These are phyloP conservation scores for Gallinago paraguaiae DNA, from an alignment of 2,113 vertebrate species.

Conservation along the genomic window DNA sequence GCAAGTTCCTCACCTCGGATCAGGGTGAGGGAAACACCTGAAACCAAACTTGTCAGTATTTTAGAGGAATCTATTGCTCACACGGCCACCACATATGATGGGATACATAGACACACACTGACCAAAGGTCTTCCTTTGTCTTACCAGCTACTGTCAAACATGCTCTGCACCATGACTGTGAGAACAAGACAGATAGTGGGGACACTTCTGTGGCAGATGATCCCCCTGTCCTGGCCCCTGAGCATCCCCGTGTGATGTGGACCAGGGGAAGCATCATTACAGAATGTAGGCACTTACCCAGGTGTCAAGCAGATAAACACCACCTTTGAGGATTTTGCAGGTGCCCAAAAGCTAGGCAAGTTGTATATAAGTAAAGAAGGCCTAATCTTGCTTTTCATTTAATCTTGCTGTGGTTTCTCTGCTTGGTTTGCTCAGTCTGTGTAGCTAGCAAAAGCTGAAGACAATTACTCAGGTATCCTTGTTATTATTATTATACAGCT, in stretches of 20 bases:
- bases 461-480: not conserved
- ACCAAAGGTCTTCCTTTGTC: not conserved
- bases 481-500: not conserved
- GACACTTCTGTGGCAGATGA: not conserved
- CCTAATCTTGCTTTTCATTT: fast-evolving
- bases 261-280: not conserved
- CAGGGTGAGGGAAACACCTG: not conserved
- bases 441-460: not conserved
- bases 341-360: not conserved
- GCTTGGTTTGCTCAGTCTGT: not conserved
- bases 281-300: no score
- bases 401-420: not conserved
- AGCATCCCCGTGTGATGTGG: not conserved
- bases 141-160: not conserved
- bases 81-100: no score
- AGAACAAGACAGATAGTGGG: not conserved
- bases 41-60: not conserved
- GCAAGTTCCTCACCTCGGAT: not conserved
- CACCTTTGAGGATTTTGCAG: not conserved
- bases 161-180: fast-evolving
- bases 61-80: not conserved
- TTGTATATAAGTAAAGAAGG: not conserved
- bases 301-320: not conserved
- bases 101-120: not conserved
- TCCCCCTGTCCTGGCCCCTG: not conserved